These are phyloP conservation scores for Alces alces DNA, from an alignment of 2,113 vertebrate species.

Conservation along the genomic window DNA sequence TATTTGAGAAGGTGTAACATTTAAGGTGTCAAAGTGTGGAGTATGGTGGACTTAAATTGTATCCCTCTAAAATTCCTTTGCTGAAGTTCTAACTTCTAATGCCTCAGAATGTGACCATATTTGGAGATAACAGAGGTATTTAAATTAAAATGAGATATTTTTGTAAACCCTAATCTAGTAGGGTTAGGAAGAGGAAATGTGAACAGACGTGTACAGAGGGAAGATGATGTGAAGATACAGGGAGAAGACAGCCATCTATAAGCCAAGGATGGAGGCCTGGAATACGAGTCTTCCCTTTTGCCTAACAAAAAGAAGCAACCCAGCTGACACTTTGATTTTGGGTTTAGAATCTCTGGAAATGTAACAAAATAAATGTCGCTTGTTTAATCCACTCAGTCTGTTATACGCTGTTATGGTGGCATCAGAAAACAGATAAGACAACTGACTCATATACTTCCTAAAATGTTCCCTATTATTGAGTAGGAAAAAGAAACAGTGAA, in stretches of 20 bases:
- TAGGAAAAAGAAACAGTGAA: not conserved
- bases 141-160: not conserved
- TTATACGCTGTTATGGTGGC: not conserved
- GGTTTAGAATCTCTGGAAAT: not conserved
- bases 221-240: not conserved
- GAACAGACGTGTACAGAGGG: not conserved
- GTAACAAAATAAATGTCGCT: not conserved
- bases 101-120: not conserved
- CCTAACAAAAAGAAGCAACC: not conserved
- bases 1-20: not conserved
- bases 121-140: not conserved
- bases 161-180: fast-evolving
- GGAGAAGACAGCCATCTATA: not conserved
- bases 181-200: not conserved
- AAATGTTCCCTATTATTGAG: not conserved
- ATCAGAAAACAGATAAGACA: not conserved
- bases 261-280: not conserved
- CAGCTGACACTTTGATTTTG: not conserved
- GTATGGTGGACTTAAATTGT: not conserved
- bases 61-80: not conserved
- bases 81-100: not conserved
- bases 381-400: not conserved
- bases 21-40: not conserved
- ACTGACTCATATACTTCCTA: not conserved
- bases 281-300: not conserved